phyloP scores from a whole-genome alignment of 2,888 invertebrate species.

The Tetheella fluctuosa region DNA sequence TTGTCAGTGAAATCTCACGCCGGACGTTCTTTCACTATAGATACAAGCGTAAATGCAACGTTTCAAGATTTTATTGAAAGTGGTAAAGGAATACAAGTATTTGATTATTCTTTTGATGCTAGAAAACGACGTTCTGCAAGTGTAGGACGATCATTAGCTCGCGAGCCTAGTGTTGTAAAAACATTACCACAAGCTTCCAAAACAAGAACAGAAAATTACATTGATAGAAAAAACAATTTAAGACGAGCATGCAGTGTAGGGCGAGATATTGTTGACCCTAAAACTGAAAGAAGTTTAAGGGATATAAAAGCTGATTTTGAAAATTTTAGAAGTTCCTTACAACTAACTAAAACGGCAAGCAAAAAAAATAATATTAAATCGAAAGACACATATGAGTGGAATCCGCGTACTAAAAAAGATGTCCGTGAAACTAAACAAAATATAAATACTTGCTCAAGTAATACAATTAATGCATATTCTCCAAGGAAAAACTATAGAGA shows the following conservation, averaged over 20 bases:
- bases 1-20: conserved; percentile 52
- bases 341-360: conserved; percentile 19
- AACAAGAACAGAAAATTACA: conserved; percentile 14
- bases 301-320: conserved; percentile 72
- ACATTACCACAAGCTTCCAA: conserved; percentile 16
- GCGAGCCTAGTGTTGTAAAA: conserved; percentile 36
- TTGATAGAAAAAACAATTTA: conserved; percentile 38
- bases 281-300: conserved; percentile 52
- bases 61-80: conserved; percentile 58
- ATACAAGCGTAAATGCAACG: conserved; percentile 68
- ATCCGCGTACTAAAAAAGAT: conserved; percentile 39
- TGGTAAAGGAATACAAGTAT: conserved; percentile 42
- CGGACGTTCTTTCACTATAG: conserved; percentile 65
- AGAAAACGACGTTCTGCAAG: conserved; percentile 68
- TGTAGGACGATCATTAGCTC: conserved; percentile 61
- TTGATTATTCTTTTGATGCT: conserved; percentile 51
- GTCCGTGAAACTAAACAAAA: conserved; percentile 19
- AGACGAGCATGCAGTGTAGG: conserved; percentile 70
- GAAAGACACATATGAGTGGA: conserved; percentile 18
- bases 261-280: conserved; percentile 41
- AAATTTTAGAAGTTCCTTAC: conserved; percentile 38
- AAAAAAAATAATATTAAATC: conserved; percentile 17
- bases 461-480: conserved; percentile 42
- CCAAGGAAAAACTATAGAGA: conserved; percentile 63
- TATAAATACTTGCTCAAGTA: not conserved